Evolutionary conservation across 2,113 vertebrate genomes (phyloP).

Genomic region (Ginglymostoma cirratum): DNA sequence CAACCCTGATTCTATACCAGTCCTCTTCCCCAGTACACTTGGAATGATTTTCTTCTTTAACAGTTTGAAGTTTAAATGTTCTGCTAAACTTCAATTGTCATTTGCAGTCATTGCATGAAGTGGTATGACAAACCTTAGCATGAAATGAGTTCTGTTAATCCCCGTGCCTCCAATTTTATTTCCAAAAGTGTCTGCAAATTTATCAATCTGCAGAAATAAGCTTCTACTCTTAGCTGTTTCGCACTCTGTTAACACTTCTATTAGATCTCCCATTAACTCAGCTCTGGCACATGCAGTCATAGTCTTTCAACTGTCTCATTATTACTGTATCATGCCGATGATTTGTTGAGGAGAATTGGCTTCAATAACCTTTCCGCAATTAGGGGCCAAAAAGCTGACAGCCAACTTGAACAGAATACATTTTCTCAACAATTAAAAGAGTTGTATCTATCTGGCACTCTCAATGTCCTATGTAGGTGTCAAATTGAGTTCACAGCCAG

Average conservation of each 20-base stretch:
- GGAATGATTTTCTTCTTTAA: background rate
- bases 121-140: background rate
- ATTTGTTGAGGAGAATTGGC: background rate
- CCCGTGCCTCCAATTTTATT: background rate
- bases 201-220: background rate
- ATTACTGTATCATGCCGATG: background rate
- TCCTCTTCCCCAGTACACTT: background rate
- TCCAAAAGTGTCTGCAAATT: background rate
- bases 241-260: background rate
- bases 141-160: background rate
- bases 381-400: background rate
- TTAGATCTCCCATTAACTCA: background rate
- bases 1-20: background rate
- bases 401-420: background rate
- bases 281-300: background rate
- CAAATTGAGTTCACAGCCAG: background rate
- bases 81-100: background rate
- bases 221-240: background rate
- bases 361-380: background rate
- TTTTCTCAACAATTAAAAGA: background rate
- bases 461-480: background rate
- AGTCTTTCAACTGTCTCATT: background rate
- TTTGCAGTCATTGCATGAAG: background rate
- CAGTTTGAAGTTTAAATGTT: background rate
- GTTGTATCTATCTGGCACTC: background rate